These are phyloP conservation scores for Oncorhynchus keta DNA, from an alignment of 2,113 vertebrate genomes.

Conservation along the genomic window DNA sequence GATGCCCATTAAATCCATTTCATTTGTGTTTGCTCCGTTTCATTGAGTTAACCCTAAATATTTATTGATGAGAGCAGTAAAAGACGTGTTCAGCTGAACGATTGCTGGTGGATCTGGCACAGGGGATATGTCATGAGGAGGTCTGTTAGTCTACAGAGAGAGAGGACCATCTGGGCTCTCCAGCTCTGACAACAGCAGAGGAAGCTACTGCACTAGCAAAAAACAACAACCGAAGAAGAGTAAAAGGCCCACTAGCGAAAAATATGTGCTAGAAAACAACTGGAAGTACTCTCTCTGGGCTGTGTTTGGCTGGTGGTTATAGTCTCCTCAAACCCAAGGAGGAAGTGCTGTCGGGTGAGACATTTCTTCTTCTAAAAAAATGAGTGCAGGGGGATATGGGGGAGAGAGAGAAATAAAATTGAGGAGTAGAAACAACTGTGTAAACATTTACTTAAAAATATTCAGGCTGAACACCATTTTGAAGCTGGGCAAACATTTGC, in stretches of 20 bases:
- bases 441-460: constrained; percentile 61
- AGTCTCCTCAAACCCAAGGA: neutral
- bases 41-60: constrained; percentile 71
- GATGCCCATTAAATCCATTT: constrained; percentile 65
- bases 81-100: constrained; percentile 63
- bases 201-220: neutral
- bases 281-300: neutral
- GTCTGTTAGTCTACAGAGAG: constrained; percentile 41
- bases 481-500: constrained; percentile 70
- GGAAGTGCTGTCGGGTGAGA: neutral
- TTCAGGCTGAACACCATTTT: constrained; percentile 43
- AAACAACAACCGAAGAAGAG: neutral
- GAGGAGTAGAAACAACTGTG: constrained; percentile 47
- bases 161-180: constrained; percentile 51
- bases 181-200: neutral
- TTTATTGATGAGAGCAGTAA: constrained; percentile 70
- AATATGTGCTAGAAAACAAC: neutral
- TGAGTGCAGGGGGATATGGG: neutral
- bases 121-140: constrained; percentile 38
- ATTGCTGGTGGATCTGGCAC: constrained; percentile 48
- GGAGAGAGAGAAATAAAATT: constrained; percentile 4
- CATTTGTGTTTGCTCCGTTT: constrained; percentile 74
- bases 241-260: neutral
- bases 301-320: neutral
- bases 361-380: neutral